These are phyloP conservation scores for Oikopleura dioica DNA, from an alignment of 23 tunicate genomes.

Conservation along the genomic window DNA sequence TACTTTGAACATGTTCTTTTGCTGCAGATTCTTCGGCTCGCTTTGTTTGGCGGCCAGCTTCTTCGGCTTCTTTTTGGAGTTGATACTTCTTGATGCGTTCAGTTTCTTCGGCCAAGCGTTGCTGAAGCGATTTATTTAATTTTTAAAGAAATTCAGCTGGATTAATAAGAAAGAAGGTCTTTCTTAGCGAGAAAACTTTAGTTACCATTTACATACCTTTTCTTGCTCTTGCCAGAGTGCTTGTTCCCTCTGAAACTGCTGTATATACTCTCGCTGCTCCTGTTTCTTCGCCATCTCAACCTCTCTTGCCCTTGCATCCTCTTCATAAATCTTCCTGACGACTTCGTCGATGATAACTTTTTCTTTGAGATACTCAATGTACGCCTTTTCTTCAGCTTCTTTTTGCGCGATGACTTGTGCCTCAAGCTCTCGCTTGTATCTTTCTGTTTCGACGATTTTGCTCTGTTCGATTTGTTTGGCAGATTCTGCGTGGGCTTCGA, in stretches of 20 bases:
- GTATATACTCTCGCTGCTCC: conserved; percentile 48
- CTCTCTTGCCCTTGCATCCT: conserved; percentile 62
- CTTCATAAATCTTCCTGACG: conserved; percentile 90
- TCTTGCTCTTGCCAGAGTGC: conserved; percentile 71
- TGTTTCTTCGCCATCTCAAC: conserved; percentile 49
- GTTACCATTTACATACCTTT: conserved; percentile 43
- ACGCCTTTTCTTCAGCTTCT: conserved; percentile 84
- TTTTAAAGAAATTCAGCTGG: no score
- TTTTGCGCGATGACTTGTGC: no score
- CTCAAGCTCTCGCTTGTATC: conserved; percentile 28
- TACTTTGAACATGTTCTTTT: neutral
- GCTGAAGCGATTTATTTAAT: no score
- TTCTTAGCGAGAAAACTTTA: conserved; percentile 28
- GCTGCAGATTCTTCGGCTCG: neutral
- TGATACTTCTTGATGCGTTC: neutral
- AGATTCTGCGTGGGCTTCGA: conserved; percentile 45
- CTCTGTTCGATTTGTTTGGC: conserved; percentile 29
- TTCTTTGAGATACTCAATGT: conserved; percentile 83
- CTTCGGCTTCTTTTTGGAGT: neutral
- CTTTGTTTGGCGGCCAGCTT: neutral
- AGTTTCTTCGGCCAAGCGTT: neutral
- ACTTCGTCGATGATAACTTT: conserved; percentile 89
- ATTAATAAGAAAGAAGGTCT: no score
- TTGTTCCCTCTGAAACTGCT: conserved; percentile 47
- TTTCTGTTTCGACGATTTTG: no score